Evolutionary conservation across 2,888 invertebrate species (phyloP), one percentile per base, ranked within the genome.

Genomic region (Xestobium rufovillosum): DNA sequence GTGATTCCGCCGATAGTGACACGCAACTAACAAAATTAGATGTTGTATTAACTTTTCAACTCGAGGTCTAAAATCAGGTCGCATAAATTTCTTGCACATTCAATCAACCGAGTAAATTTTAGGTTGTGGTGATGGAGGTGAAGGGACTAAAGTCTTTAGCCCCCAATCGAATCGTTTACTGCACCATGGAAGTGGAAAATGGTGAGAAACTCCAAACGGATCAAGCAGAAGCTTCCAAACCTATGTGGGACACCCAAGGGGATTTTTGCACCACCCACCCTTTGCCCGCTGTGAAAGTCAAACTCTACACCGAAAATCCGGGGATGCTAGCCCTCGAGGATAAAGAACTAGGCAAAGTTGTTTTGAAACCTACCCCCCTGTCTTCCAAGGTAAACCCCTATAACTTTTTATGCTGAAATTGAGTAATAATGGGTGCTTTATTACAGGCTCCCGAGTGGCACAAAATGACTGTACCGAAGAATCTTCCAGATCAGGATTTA

Each of bases 241-340:
- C 98, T 34, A 90, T 91, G 91, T 98, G 98, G 98, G 98, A 98
- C 61, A 98, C 97, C 1, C 97, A 97, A 73, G 98, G 96, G 36
- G 98, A 99, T 69, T 99, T 98, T 68, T 89, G 92, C 50, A 98
- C 97, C 35, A 94, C 91, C 42, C 94, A 97, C 64, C 91, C 97
- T 1, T 72, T 98, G 44, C 98, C 98, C 27, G 80, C 88, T 12
- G 96, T 99, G 10, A 99, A 98, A 74, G 88, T 98, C 3, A 97
- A 98, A 66, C 69, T 97, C 17, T 97, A 90, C 64, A 95, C 96
- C 1, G 98, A 98, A 69, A 96, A 94, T 63, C 92, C 95, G 13
- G 91, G 91, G 36, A 90, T 98, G 73, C 70, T 99, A 33, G 90
- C 96, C n/a, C 72, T 99, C 38, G 98, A 99, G 69, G 98, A 98